Conservation (phyloP, 2,113 vertebrate genomes). For the Orcinus orca region DNA sequence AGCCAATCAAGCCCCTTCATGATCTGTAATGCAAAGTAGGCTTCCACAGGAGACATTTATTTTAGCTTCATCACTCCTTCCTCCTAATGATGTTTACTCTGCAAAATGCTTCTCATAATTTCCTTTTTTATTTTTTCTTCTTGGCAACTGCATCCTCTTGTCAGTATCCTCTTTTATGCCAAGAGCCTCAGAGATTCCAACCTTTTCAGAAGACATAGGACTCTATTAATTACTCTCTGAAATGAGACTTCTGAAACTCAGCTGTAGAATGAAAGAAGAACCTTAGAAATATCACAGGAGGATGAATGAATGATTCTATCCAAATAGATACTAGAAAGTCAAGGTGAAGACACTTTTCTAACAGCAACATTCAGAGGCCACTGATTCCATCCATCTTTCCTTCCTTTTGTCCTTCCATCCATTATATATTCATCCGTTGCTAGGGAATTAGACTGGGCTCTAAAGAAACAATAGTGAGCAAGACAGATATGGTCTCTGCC, state of each 20-base stretch:
- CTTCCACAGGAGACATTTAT: constrained; percentile 16
- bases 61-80: not conserved
- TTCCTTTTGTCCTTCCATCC: not conserved
- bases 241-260: not conserved
- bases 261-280: not conserved
- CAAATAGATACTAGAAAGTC: not conserved
- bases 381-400: not conserved
- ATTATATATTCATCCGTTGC: too few species aligned
- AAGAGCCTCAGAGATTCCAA: not conserved
- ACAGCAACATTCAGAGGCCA: not conserved
- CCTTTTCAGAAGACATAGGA: not conserved
- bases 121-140: not conserved
- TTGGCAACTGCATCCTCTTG: not conserved
- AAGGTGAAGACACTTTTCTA: not conserved
- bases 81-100: constrained; percentile 40
- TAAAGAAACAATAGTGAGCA: not conserved
- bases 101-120: constrained; percentile 2
- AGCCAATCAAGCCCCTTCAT: not conserved
- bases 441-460: not conserved
- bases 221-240: constrained; percentile 8
- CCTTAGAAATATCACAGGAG: not conserved
- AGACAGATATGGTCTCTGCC: not conserved
- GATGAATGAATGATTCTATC: not conserved
- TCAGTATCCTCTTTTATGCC: not conserved
- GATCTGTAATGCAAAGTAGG: not conserved